Percentiles rank a stretch among this genome's conserved stretches.
Conservation (phyloP, 2,113 vertebrate genomes). For the Corydoras maculifer region DNA sequence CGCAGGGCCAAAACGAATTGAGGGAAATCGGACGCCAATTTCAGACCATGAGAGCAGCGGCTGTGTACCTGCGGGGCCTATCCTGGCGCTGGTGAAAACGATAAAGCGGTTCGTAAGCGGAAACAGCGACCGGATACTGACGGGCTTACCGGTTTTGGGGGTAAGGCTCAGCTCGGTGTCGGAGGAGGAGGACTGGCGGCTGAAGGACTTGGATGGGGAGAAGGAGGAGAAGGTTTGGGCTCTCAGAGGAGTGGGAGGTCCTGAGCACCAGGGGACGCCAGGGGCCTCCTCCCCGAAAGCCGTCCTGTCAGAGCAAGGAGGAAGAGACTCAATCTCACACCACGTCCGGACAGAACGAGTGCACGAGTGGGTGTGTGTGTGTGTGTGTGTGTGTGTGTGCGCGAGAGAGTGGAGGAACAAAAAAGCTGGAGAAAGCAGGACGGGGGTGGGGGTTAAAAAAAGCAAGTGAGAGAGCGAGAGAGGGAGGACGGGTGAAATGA, state of each 20-base stretch:
- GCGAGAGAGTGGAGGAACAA: slow-evolving; percentile 42
- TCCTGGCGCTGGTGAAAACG: background rate
- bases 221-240: slow-evolving; percentile 98
- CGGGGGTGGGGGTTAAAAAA: slow-evolving; percentile 14
- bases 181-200: slow-evolving; percentile 99
- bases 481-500: slow-evolving; percentile 45
- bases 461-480: background rate
- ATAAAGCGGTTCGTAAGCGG: too few species aligned
- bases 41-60: too few species aligned
- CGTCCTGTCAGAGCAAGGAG: slow-evolving; percentile 96
- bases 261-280: slow-evolving; percentile 87
- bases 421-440: slow-evolving; percentile 29
- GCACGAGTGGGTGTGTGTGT: slow-evolving; percentile 10
- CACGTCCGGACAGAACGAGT: slow-evolving; percentile 28
- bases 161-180: slow-evolving; percentile 99
- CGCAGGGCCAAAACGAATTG: too few species aligned
- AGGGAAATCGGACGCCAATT: too few species aligned
- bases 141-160: slow-evolving; percentile 98
- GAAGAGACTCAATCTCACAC: slow-evolving; percentile 75
- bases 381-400: slow-evolving; percentile 11
- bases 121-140: slow-evolving; percentile 8
- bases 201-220: slow-evolving; percentile 99
- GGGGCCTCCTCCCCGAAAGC: slow-evolving; percentile 97
- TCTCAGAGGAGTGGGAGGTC: slow-evolving; percentile 99
- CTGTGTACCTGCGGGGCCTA: too few species aligned